Evolutionary conservation across 2,113 vertebrate genomes (phyloP), one percentile per base, ranked within the genome.

Genomic region (Nasalis larvatus): DNA sequence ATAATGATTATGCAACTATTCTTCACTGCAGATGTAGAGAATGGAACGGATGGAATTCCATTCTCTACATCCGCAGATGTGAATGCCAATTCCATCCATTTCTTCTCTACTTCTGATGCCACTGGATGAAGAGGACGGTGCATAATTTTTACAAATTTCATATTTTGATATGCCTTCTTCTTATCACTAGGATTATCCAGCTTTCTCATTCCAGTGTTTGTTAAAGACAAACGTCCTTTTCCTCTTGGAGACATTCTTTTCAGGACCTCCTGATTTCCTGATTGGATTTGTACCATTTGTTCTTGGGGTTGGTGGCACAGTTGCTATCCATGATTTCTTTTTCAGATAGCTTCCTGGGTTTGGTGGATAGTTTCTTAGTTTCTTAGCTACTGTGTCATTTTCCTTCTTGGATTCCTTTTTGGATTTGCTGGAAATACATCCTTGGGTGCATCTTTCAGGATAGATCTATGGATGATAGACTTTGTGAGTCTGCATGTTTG

Each of bases 241-340:
- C n/a, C 74, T 47, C 8, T 6, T 20, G 60, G 71, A 92, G 37
- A 4, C 13, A 0, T 42, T 80, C n/a, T 52, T 42, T 68, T 13
- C 32, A 71, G 94, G 52, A 54, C 35, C 17, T 32, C 37, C 69
- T 42, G 8, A 16, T 11, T 45, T 32, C 68, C 81, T 49, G 49
- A 20, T 0, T 52, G 37, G 40, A 25, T n/a, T 14, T 6, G 66
- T 0, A 11, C 17, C 35, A 1, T 16, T 42, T 9, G 47, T 47
- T 68, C 9, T 8, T 0, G 0, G 56, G 45, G 37, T 16, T 25
- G 11, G 0, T 1, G 35, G 32, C 54, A 9, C 6, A 2, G 1
- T 2, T 0, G 9, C 76, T 30, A 8, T 32, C 27, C 8, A 17
- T 2, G 35, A 4, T 56, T 37, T 71, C 66, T 80, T 91, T 37